Percentiles rank a stretch among this genome's conserved stretches.
These are phyloP conservation scores for Catharus ustulatus DNA, from an alignment of 2,797 vertebrate genomes.

Conservation along the genomic window DNA sequence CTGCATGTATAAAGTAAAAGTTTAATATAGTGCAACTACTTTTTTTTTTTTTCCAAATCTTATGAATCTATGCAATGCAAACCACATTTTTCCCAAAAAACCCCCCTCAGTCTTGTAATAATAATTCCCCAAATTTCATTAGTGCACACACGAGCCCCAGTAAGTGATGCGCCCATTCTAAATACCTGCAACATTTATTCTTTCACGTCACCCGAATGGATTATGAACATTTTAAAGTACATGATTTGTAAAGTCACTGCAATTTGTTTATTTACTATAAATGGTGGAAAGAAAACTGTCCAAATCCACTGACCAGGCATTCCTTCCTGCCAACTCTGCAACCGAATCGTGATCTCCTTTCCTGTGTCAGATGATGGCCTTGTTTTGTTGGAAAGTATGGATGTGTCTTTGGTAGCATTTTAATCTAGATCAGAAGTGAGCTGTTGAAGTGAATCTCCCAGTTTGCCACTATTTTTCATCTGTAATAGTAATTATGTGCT, in stretches of 20 bases:
- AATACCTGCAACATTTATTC: background rate
- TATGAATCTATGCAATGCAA: background rate
- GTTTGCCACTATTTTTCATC: background rate
- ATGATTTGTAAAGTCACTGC: background rate
- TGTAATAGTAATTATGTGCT: background rate
- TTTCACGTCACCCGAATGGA: background rate
- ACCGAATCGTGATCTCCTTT: background rate
- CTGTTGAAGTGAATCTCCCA: background rate
- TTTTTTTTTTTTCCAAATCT: background rate
- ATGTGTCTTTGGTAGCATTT: background rate
- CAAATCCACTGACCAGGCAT: background rate
- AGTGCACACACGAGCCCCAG: too few relatives aligned
- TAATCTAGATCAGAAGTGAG: background rate
- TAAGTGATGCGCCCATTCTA: background rate
- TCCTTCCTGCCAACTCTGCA: background rate
- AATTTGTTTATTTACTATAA: background rate
- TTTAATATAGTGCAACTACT: background rate
- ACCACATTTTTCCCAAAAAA: background rate
- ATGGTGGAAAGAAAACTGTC: background rate
- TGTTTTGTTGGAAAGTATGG: background rate
- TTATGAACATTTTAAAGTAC: background rate
- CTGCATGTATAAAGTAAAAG: background rate
- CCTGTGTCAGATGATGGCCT: background rate
- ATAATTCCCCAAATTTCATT: background rate
- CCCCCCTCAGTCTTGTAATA: accelerated